Evolutionary conservation across 2,113 vertebrate species (phyloP).

Genomic region (Tinamus guttatus): DNA sequence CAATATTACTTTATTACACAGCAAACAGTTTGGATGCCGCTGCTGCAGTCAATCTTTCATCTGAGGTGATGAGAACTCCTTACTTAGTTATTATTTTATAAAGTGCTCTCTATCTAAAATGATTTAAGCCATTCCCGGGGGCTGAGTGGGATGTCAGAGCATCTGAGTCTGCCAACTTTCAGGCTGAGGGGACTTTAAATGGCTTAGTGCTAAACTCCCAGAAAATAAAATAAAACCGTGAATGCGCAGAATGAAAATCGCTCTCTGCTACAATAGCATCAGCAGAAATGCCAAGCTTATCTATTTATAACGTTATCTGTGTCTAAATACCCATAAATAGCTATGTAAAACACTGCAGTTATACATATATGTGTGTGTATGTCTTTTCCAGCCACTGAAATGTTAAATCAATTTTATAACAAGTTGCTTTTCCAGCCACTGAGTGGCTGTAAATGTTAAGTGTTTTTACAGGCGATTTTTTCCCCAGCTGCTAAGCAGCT

Average conservation of each 20-base stretch:
- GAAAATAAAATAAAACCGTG: constrained; percentile 60
- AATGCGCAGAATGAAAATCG: constrained; percentile 58
- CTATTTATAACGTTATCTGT: constrained; percentile 69
- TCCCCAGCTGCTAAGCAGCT: constrained; percentile 79
- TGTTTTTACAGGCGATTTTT: constrained; percentile 82
- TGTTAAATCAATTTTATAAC: constrained; percentile 85
- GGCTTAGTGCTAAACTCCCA: constrained; percentile 43
- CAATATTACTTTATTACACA: background rate
- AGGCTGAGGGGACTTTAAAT: constrained; percentile 69
- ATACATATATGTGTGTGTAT: constrained; percentile 62
- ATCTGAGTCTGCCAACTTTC: constrained; percentile 56
- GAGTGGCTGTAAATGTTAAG: constrained; percentile 84
- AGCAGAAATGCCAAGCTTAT: constrained; percentile 23
- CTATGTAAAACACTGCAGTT: constrained; percentile 61
- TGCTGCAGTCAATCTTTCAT: background rate
- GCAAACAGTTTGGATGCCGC: background rate
- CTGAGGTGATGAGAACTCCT: background rate
- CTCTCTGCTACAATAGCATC: constrained; percentile 45
- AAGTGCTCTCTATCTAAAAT: constrained; percentile 38
- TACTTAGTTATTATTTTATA: background rate
- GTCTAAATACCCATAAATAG: constrained; percentile 71
- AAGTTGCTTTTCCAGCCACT: constrained; percentile 82
- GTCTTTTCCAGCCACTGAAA: constrained; percentile 80
- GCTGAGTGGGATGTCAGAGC: constrained; percentile 61
- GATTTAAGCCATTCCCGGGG: constrained; percentile 67